Conservation (phyloP, 1,140 invertebrate genomes). For the Panagrolaimus sp. region DNA sequence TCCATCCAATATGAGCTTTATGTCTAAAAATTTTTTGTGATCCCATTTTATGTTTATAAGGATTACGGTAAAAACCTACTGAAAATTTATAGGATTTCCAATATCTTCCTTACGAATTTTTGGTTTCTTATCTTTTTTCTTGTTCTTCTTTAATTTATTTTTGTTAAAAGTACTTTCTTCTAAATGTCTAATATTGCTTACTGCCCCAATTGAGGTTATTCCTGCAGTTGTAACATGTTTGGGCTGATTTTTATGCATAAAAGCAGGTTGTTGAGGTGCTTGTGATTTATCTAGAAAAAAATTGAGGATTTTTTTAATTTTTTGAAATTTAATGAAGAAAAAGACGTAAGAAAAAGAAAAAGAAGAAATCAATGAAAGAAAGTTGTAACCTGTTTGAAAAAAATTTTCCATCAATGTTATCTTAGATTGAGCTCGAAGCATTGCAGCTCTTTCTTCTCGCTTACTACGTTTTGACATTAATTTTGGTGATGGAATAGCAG, state of each 20-base stretch:
- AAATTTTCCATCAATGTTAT: no score
- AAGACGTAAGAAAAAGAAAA: no score
- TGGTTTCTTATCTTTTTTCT: conserved; percentile 43
- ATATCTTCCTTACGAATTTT: conserved; percentile 46
- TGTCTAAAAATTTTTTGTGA: conserved; percentile 30
- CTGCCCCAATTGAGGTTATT: not conserved
- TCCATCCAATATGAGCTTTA: conserved; percentile 46
- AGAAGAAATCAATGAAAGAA: no score
- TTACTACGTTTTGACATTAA: no score
- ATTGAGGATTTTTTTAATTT: no score
- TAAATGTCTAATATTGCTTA: not conserved
- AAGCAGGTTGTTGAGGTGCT: no score
- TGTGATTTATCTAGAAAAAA: no score
- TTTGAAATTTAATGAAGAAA: no score
- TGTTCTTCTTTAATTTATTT: conserved; percentile 25
- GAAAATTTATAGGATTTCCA: conserved; percentile 43
- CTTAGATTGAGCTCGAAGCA: no score
- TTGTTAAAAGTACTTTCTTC: not conserved
- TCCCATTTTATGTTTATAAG: not conserved
- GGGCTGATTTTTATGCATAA: not conserved
- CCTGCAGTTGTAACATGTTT: not conserved
- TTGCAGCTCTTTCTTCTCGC: no score
- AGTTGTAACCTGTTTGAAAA: no score
- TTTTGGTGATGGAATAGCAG: no score
- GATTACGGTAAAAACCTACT: conserved; percentile 27